Percentiles rank a stretch among this genome's conserved stretches.
Evolutionary conservation across 2,888 invertebrate species (phyloP).

Genomic region (Sphaerophoria rueppellii): DNA sequence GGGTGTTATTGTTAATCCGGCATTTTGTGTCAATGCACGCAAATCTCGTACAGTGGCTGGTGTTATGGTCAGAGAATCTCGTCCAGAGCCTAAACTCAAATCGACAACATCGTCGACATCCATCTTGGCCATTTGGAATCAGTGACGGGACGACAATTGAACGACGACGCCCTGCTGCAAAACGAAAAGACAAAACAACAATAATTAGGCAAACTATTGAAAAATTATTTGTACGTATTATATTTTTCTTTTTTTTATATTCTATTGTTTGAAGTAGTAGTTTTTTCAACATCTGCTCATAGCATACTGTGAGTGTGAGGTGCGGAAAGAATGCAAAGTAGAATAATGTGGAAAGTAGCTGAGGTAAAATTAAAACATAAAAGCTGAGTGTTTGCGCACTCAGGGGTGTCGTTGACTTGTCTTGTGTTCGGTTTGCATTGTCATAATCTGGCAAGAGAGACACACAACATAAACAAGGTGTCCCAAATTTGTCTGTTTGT

Average conservation of each 20-base stretch:
- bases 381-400: conserved; percentile 55
- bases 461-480: neutral
- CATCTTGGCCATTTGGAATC: conserved; percentile 86
- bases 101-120: conserved; percentile 95
- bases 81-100: conserved; percentile 87
- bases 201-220: conserved; percentile 51
- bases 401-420: conserved; percentile 44
- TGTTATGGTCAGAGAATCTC: conserved; percentile 82
- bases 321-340: conserved; percentile 62
- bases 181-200: conserved; percentile 35
- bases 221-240: conserved; percentile 40
- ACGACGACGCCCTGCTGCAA: conserved; percentile 76
- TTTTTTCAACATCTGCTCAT: conserved; percentile 68
- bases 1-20: conserved; percentile 86
- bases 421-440: conserved; percentile 31
- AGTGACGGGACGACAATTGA: conserved; percentile 73
- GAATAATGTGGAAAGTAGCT: conserved; percentile 43
- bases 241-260: conserved; percentile 50
- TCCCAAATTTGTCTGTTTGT: neutral
- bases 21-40: conserved; percentile 84
- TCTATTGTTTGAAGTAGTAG: conserved; percentile 36
- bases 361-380: conserved; percentile 1
- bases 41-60: conserved; percentile 83
- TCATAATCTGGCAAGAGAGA: neutral
- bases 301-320: conserved; percentile 63